Evolutionary conservation across 2,888 invertebrate genomes (phyloP).

Genomic region (Taenaris catops): DNA sequence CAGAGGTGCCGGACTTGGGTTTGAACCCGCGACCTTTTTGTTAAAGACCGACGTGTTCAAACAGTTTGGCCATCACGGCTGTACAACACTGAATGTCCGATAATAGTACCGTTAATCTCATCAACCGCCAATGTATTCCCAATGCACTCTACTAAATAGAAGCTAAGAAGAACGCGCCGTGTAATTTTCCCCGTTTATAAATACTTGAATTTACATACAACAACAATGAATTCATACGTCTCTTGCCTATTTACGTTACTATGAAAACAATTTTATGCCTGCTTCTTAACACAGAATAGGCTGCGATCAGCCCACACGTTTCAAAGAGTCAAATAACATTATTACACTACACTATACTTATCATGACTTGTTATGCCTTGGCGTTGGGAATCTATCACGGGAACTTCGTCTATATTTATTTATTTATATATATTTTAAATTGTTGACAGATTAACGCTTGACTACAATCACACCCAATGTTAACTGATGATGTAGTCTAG

Average conservation of each 20-base stretch:
- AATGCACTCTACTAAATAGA: slow-evolving; percentile 7
- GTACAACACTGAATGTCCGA: neutral
- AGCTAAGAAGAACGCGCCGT: slow-evolving; percentile 11
- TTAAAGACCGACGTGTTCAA: too few species aligned
- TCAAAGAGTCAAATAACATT: slow-evolving; percentile 64
- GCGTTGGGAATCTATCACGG: too few species aligned
- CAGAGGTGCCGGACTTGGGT: too few species aligned
- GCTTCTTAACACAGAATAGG: slow-evolving; percentile 61
- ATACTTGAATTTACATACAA: slow-evolving; percentile 23
- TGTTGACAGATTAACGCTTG: too few species aligned
- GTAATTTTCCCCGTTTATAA: slow-evolving; percentile 18
- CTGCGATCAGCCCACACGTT: slow-evolving; percentile 68
- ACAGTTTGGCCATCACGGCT: too few species aligned
- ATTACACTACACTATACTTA: slow-evolving; percentile 52
- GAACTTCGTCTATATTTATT: too few species aligned
- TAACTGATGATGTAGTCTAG: too few species aligned
- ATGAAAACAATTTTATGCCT: slow-evolving; percentile 45
- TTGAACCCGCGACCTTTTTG: too few species aligned
- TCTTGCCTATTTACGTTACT: slow-evolving; percentile 27
- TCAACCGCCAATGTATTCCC: slow-evolving; percentile 7
- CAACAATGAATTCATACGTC: slow-evolving; percentile 23
- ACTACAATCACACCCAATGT: too few species aligned
- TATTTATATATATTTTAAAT: too few species aligned
- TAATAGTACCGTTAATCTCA: slow-evolving; percentile 1
- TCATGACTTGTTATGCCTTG: too few species aligned